Evolutionary conservation across 2,113 vertebrate genomes (phyloP).

Genomic region (Lathamus discolor): DNA sequence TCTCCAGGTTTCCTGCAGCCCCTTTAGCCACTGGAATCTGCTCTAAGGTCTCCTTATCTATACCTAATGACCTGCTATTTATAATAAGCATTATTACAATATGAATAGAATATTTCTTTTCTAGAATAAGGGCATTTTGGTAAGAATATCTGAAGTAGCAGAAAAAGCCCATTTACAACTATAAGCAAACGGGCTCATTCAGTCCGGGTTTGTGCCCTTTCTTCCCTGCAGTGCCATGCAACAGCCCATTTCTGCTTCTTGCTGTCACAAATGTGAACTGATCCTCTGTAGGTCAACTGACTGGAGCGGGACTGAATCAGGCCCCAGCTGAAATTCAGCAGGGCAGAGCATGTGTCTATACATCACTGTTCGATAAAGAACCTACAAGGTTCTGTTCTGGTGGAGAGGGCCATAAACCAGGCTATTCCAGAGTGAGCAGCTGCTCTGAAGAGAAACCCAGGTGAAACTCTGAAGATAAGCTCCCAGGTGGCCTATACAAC

Average conservation of each 20-base stretch:
- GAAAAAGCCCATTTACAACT: neutral
- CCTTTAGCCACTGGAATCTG: neutral
- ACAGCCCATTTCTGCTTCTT: neutral
- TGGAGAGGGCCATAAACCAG: rapidly evolving
- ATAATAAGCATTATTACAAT: neutral
- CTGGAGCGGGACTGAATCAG: neutral
- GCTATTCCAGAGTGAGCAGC: neutral
- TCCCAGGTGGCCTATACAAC: neutral
- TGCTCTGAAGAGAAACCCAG: neutral
- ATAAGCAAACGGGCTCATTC: neutral
- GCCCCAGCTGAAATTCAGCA: neutral
- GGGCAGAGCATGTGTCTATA: neutral
- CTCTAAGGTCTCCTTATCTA: neutral
- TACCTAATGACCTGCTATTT: neutral
- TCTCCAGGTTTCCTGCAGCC: neutral
- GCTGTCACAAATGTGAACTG: neutral
- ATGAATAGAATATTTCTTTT: neutral
- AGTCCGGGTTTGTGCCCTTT: neutral
- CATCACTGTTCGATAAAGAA: neutral
- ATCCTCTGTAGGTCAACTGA: neutral
- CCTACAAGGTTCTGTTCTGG: neutral
- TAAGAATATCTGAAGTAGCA: neutral
- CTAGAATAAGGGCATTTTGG: neutral
- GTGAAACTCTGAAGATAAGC: neutral
- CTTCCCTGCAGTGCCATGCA: neutral